These are phyloP conservation scores for Ashinkailepas kermadecensis DNA, from an alignment of 2,888 invertebrate genomes.

Conservation along the genomic window DNA sequence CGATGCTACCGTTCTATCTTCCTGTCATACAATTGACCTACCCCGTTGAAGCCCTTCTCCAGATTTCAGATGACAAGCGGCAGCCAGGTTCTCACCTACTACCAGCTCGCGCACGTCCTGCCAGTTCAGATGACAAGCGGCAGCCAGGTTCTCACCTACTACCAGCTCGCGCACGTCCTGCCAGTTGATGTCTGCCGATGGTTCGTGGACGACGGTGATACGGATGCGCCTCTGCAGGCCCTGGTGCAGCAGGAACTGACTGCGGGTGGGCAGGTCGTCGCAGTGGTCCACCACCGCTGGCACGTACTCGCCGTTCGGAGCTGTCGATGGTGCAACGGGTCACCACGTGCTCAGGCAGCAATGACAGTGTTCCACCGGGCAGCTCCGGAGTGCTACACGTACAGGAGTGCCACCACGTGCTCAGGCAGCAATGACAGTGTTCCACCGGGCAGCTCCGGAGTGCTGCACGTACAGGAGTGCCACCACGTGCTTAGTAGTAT, in stretches of 20 bases:
- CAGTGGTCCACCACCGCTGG: conserved; percentile 93
- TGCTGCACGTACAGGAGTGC: no score
- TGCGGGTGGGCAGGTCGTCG: conserved; percentile 91
- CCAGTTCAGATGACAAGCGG: conserved; percentile 71
- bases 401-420: no score
- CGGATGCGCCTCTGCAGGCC: conserved; percentile 97
- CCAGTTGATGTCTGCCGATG: conserved; percentile 85
- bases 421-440: no score
- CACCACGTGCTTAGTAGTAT: no score
- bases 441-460: no score
- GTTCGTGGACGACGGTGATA: conserved; percentile 94
- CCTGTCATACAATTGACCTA: no score
- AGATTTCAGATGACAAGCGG: background rate
- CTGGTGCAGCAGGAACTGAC: conserved; percentile 91
- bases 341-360: no score
- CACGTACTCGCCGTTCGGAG: conserved; percentile 91
- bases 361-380: no score
- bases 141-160: conserved; percentile 51
- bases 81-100: conserved; percentile 51
- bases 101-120: conserved; percentile 93
- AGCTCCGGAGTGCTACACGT: no score
- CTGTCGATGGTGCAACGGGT: conserved; percentile 40
- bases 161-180: conserved; percentile 93
- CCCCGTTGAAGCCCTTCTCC: no score
- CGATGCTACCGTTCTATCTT: no score